Evolutionary conservation across 2,888 invertebrate species (phyloP).

Genomic region (Pachliopta kotzebuea): DNA sequence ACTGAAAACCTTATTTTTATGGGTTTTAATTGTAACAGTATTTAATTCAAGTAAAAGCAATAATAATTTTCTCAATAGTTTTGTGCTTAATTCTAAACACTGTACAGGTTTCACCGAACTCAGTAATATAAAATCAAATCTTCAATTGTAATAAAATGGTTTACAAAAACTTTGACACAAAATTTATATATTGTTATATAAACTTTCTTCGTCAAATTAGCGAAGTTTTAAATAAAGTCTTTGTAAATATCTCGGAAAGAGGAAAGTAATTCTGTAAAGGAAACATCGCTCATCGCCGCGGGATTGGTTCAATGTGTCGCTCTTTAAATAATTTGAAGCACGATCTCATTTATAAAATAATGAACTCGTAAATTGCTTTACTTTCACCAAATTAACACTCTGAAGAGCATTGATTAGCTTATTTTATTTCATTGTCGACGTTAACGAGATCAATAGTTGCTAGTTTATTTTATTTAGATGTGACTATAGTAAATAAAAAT

Average conservation of each 20-base stretch:
- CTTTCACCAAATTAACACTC: conserved; percentile 31
- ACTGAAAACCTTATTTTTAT: background rate
- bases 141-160: no score
- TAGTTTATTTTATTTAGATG: conserved; percentile 1
- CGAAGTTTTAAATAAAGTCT: conserved; percentile 2
- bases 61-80: background rate
- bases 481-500: background rate
- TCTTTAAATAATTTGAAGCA: conserved; percentile 23
- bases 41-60: background rate
- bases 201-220: background rate
- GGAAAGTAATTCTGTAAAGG: background rate
- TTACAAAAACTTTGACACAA: no score
- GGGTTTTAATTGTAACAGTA: background rate
- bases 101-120: no score
- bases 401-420: conserved; percentile 19
- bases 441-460: conserved; percentile 14
- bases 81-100: background rate
- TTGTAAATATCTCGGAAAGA: background rate
- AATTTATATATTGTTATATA: no score
- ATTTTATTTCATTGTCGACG: conserved; percentile 17
- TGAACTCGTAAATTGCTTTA: conserved; percentile 31
- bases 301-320: conserved; percentile 13
- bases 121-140: no score
- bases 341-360: conserved; percentile 32
- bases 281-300: conserved; percentile 16